Conservation (phyloP, 2,113 vertebrate species). For the Rhizomys pruinosus region DNA sequence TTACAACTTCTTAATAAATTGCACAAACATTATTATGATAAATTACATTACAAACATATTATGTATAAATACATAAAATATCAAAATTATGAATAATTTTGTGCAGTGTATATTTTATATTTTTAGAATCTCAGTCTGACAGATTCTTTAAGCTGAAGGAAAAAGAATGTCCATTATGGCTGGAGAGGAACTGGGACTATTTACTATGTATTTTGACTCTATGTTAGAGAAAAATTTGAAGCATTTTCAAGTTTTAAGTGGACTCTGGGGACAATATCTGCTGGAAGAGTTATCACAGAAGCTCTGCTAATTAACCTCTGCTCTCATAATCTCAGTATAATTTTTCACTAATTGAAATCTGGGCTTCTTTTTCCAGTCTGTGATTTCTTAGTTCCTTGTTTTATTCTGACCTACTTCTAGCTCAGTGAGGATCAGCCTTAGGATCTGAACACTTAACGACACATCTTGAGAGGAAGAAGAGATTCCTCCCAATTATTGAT, state of each 20-base stretch:
- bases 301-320: conserved; percentile 11
- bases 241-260: conserved; percentile 39
- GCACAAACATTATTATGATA: background rate
- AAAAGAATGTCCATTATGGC: background rate
- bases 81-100: background rate
- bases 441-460: background rate
- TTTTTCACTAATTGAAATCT: conserved; percentile 51
- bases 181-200: background rate
- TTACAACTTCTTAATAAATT: background rate
- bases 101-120: background rate
- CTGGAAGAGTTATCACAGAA: conserved; percentile 4
- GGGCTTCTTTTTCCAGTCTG: background rate
- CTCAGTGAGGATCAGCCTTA: background rate
- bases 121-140: background rate
- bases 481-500: background rate
- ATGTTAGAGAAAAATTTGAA: conserved; percentile 54
- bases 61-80: background rate
- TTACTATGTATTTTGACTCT: conserved; percentile 29
- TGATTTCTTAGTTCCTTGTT: background rate
- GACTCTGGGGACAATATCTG: background rate
- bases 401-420: background rate
- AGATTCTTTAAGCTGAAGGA: background rate
- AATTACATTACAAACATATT: background rate
- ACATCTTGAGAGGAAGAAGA: background rate
- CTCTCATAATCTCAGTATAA: conserved; percentile 7